Evolutionary conservation across 2,797 vertebrate genomes (phyloP), one percentile per base, ranked within the genome.

Genomic region (Myiotriccus ornatus): DNA sequence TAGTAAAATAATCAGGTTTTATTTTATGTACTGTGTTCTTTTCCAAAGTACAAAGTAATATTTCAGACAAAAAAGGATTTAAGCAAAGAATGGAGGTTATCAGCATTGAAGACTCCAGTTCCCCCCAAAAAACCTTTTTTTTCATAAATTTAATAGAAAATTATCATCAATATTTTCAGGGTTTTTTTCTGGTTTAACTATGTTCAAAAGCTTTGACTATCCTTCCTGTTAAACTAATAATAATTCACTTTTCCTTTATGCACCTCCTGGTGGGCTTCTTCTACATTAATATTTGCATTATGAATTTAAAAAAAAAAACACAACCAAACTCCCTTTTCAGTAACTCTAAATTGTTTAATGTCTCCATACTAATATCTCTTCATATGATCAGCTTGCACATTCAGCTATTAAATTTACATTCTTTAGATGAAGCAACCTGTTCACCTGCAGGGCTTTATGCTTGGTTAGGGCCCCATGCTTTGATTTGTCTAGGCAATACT

Each of bases 91-190:
- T 50, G 30, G 17, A 62, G 12, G 21, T 7, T 28, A 1, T 41
- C 7, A 50, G 13, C 12, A 49, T 1, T 56, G 15, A 74, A 63
- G 30, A 35, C 10, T 50, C 8, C 35, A 18, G 5, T 41, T 34
- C 8, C 25, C 3, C 9, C 0, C 1, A 4, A 6, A 19, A 18
- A 9, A 23, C 7, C 0, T 3, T 12, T 16, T 22, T 39, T 70
- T 49, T 56, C 5, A 44, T 49, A 17, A 67, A 55, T 2, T 39
- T 78, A 44, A 71, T 41, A 21, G 3, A 78, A 67, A 79, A 34
- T 52, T 71, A 60, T 0, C 21, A 47, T 47, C 17, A 19, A 44
- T 19, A 22, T 9, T 21, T 52, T 87, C 28, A 71, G n/a, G 50
- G 28, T 81, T 87, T 52, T 52, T 68, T 23, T 60, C 20, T 62